phyloP scores from a whole-genome alignment of 2,888 invertebrate species.

The Philereme transversata region DNA sequence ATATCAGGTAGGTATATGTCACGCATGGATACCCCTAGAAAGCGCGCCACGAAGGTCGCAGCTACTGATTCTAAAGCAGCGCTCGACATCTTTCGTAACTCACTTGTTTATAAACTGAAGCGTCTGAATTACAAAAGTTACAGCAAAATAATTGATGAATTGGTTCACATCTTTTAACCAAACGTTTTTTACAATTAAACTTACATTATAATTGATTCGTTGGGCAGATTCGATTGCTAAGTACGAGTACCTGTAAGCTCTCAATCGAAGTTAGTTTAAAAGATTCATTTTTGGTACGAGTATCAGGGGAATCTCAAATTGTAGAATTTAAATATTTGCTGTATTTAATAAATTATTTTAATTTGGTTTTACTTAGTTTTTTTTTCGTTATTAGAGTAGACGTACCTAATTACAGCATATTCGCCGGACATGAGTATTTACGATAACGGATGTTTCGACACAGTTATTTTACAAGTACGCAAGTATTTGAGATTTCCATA shows the following conservation, averaged over 20 bases:
- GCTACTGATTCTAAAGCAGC: conserved; percentile 1
- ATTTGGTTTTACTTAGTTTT: not conserved
- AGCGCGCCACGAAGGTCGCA: conserved; percentile 48
- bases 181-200: too few relatives aligned
- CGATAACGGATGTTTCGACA: not conserved
- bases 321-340: too few relatives aligned
- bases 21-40: conserved; percentile 46
- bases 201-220: too few relatives aligned
- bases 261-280: too few relatives aligned
- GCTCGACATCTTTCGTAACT: conserved; percentile 12
- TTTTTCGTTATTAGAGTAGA: not conserved
- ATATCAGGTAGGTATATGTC: conserved; percentile 12
- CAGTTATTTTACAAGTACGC: too few relatives aligned
- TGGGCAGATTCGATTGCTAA: too few relatives aligned
- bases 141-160: not conserved
- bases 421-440: not conserved
- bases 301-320: too few relatives aligned
- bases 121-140: not conserved
- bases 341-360: too few relatives aligned
- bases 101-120: conserved; percentile 13
- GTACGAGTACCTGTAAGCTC: too few relatives aligned
- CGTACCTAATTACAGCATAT: not conserved
- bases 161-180: too few relatives aligned
- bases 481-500: too few relatives aligned
- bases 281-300: too few relatives aligned